Evolutionary conservation across 2,888 invertebrate genomes (phyloP).

Genomic region (Coelopa pilipes): DNA sequence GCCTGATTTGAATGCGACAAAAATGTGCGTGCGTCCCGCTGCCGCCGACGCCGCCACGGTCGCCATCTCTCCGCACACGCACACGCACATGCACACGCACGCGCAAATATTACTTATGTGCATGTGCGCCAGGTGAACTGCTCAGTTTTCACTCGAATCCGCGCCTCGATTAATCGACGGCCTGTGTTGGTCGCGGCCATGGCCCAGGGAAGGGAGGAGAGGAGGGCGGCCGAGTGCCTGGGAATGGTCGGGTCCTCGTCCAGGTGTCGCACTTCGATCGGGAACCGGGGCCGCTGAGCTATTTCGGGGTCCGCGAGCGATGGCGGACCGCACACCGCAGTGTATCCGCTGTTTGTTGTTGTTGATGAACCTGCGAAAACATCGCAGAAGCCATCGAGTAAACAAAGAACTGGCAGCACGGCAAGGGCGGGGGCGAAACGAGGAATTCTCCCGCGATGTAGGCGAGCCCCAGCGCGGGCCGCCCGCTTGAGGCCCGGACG

Average conservation of each 20-base stretch:
- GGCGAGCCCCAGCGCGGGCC: too few relatives aligned
- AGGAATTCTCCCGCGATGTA: too few relatives aligned
- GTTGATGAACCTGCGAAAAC: too few relatives aligned
- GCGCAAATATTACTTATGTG: conserved; percentile 16
- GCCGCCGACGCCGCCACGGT: too few relatives aligned
- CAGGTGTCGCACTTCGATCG: too few relatives aligned
- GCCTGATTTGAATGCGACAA: conserved; percentile 14
- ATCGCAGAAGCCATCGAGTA: too few relatives aligned
- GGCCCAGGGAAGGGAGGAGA: background rate
- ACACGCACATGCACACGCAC: background rate
- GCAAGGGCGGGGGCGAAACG: too few relatives aligned
- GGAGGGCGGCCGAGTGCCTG: background rate
- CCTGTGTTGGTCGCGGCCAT: conserved; percentile 63
- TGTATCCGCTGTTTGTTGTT: too few relatives aligned
- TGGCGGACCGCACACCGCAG: background rate
- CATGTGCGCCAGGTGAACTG: conserved; percentile 9
- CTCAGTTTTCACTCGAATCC: conserved; percentile 28
- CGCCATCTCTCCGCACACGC: background rate
- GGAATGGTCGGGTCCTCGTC: conserved; percentile 7
- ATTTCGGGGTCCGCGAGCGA: too few relatives aligned
- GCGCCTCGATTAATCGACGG: conserved; percentile 59
- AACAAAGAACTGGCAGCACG: too few relatives aligned
- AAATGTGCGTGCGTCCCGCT: conserved; percentile 13
- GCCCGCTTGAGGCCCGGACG: too few relatives aligned
- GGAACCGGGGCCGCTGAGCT: too few relatives aligned